These are phyloP conservation scores for Piezodorus guildinii DNA, from an alignment of 1,140 invertebrate species.

Conservation along the genomic window DNA sequence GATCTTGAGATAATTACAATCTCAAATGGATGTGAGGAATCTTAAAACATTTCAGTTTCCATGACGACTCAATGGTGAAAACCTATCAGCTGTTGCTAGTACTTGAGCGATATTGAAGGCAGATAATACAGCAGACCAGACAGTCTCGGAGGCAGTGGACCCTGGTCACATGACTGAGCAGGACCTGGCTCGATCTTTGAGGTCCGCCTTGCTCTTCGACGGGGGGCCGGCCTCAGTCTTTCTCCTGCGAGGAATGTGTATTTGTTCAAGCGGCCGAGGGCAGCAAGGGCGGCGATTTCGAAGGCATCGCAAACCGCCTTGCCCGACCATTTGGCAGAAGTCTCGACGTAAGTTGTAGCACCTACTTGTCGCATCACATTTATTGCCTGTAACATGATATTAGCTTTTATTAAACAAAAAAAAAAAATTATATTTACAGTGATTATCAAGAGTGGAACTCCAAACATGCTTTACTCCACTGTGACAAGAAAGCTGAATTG, in stretches of 20 bases:
- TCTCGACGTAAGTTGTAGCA: constrained; percentile 55
- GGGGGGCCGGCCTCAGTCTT: constrained; percentile 29
- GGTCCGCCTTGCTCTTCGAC: constrained; percentile 43
- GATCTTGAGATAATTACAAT: too few relatives aligned
- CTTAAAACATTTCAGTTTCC: too few relatives aligned
- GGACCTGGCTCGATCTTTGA: constrained; percentile 42
- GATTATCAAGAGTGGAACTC: too few relatives aligned
- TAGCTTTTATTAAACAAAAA: background rate
- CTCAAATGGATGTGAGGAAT: too few relatives aligned
- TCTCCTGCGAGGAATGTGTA: constrained; percentile 35
- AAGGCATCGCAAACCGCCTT: constrained; percentile 50
- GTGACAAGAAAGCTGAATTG: too few relatives aligned
- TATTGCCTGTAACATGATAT: constrained; percentile 35
- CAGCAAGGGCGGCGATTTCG: constrained; percentile 50
- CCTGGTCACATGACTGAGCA: constrained; percentile 44
- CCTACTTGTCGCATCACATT: constrained; percentile 45
- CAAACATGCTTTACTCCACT: too few relatives aligned
- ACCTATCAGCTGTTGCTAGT: too few relatives aligned
- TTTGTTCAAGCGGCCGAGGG: constrained; percentile 48
- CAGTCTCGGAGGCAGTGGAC: background rate
- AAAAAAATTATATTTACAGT: too few relatives aligned
- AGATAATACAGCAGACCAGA: background rate
- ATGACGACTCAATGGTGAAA: too few relatives aligned
- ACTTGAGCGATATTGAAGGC: constrained; percentile 5
- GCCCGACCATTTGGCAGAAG: constrained; percentile 44